A percentile compares a stretch with the other conserved stretches of the same genome.
phyloP scores from a whole-genome alignment of 1,140 invertebrate genomes.

The Scaptomyza graminum region DNA sequence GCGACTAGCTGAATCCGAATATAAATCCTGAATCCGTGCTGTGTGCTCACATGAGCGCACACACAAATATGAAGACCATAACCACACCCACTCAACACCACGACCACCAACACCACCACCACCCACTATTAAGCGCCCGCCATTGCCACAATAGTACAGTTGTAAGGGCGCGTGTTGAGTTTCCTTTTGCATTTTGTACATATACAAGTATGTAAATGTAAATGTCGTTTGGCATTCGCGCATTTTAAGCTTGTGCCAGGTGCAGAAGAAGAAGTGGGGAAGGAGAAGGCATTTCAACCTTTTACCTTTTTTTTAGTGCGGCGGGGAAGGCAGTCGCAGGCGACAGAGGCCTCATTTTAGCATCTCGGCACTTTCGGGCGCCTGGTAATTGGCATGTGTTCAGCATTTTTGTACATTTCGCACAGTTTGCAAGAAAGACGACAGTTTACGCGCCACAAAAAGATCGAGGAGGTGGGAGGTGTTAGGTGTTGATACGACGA shows the following conservation, averaged over 20 bases:
- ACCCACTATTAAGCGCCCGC: neutral
- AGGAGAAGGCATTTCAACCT: slow-evolving; percentile 19
- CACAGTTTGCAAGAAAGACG: slow-evolving; percentile 68
- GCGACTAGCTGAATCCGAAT: slow-evolving; percentile 30
- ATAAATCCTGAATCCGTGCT: slow-evolving; percentile 42
- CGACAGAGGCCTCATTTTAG: slow-evolving; percentile 72
- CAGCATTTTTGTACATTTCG: slow-evolving; percentile 79
- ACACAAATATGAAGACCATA: slow-evolving; percentile 62
- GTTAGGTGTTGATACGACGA: neutral
- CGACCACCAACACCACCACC: slow-evolving; percentile 1
- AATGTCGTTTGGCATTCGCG: slow-evolving; percentile 66
- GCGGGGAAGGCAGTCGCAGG: neutral
- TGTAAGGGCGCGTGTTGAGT: slow-evolving; percentile 40
- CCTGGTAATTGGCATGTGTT: slow-evolving; percentile 79
- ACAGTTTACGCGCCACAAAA: slow-evolving; percentile 36
- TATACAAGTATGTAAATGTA: slow-evolving; percentile 50
- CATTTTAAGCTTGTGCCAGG: slow-evolving; percentile 49
- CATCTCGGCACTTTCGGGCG: slow-evolving; percentile 64
- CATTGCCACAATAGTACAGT: slow-evolving; percentile 7
- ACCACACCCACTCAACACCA: neutral
- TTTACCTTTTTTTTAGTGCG: slow-evolving; percentile 19
- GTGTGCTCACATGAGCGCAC: slow-evolving; percentile 71
- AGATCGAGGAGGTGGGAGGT: too few species aligned
- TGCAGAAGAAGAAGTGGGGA: neutral
- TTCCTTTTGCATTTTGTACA: slow-evolving; percentile 45